Conservation (phyloP, 2,113 vertebrate species). For the Ramphastos sulfuratus region DNA sequence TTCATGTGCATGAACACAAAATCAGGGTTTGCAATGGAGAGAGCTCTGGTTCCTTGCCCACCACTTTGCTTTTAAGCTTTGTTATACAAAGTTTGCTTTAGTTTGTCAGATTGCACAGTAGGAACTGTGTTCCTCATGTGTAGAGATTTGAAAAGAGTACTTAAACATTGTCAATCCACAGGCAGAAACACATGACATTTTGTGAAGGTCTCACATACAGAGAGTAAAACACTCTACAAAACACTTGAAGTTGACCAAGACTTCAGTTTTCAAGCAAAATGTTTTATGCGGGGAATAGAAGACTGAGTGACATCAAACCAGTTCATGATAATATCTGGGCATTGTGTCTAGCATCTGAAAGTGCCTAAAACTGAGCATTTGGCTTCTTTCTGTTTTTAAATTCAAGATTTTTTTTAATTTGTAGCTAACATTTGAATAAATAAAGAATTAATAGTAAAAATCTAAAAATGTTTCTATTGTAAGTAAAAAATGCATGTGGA, state of each 20-base stretch:
- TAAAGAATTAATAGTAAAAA: background rate
- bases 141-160: background rate
- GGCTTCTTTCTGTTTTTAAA: background rate
- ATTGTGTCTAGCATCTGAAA: background rate
- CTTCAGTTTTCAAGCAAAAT: background rate
- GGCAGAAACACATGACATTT: background rate
- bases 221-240: background rate
- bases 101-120: background rate
- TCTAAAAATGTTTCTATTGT: background rate
- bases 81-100: accelerated
- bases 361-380: background rate
- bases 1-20: background rate
- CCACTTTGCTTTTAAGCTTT: background rate
- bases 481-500: too few relatives aligned
- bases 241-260: background rate
- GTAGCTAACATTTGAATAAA: background rate
- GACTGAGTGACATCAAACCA: background rate
- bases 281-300: background rate
- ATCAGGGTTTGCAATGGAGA: background rate
- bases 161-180: background rate
- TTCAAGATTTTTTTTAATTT: background rate
- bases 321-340: background rate
- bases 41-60: background rate
- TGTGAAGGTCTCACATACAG: background rate
- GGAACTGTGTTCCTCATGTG: accelerated